Base-by-base conservation (phyloP, 2,113 vertebrate genomes). In the Forbesichthys agassizii region DNA sequence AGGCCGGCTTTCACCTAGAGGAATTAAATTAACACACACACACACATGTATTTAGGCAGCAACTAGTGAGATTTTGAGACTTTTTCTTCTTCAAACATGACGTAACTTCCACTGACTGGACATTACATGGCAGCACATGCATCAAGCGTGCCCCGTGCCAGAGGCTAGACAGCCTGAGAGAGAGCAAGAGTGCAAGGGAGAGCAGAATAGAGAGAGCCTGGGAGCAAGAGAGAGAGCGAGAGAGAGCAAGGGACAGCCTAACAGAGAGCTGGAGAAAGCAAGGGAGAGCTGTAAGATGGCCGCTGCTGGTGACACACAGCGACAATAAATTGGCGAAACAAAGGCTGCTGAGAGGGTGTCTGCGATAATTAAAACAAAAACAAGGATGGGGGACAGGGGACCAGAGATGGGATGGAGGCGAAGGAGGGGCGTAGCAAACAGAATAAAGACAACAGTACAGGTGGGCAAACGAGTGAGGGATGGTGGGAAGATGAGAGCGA, bases 1-100 rank as follows among this genome's bases (percentile, higher is more conserved):
- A 99, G 91, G 86, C 97, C 95, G 88, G 97, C 97, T 93, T 97
- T 99, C 90, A 99, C 95, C 98, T 99, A 79, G 82, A 78, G 81
- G 88, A 90, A 92, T 0, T 83, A 87, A 92, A 91, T 1, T 52
- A 68, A 59, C 18, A 20, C 61, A 48, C 61, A 58, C 51, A 64
- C 49, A 61, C 59, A 9, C 13, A 4, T 0, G 9, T 52, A 52
- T 52, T 14, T 12, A 52, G 11, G 36, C 66, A 58, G 33, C 63
- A 60, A 69, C 66, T 14, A 69, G 78, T 78, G 69, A 84, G 79
- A 72, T 14, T 46, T 42, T 42, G 36, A 42, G 7, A 42, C 7
- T 6, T 42, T 42, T 42, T 42, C 36, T 5, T 42, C 5, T 42
- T 27, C 27, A 27, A 27, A 27, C 27, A 27, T 27, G 27, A 27